Conservation (phyloP, 2,797 vertebrate genomes). For the Tragopan temminckii region DNA sequence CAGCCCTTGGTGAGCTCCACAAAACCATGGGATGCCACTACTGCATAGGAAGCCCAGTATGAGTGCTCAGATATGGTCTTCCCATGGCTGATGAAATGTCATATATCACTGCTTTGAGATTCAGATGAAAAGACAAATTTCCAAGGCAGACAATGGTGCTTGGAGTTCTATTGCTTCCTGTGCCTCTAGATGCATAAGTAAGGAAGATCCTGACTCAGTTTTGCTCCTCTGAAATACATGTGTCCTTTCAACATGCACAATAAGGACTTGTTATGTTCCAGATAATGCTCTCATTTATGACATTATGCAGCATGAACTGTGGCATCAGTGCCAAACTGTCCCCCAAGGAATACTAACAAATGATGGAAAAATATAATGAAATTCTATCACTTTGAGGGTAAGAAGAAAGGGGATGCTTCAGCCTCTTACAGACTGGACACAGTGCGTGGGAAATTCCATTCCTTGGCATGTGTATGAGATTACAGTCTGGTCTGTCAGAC, state of each 20-base stretch:
- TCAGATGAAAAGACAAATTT: not conserved
- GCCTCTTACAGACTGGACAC: not conserved
- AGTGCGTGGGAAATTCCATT: not conserved
- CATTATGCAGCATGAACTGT: not conserved
- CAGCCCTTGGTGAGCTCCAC: not conserved
- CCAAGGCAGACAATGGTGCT: rapidly evolving
- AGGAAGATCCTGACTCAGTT: not conserved
- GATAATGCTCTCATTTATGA: not conserved
- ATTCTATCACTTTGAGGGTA: not conserved
- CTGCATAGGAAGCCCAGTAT: not conserved
- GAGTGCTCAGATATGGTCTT: not conserved
- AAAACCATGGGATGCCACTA: not conserved
- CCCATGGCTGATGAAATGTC: not conserved
- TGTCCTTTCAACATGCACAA: not conserved
- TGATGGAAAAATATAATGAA: not conserved
- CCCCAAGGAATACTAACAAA: not conserved
- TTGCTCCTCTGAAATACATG: not conserved
- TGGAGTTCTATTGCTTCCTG: not conserved
- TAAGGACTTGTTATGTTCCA: not conserved
- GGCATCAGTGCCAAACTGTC: not conserved
- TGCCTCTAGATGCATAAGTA: not conserved
- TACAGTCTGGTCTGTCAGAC: not conserved
- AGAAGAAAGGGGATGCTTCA: not conserved
- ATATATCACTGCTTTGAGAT: not conserved
- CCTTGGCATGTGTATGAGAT: not conserved